These are phyloP conservation scores for Echeneis naucrates DNA, from an alignment of 2,797 vertebrate genomes.

Conservation along the genomic window DNA sequence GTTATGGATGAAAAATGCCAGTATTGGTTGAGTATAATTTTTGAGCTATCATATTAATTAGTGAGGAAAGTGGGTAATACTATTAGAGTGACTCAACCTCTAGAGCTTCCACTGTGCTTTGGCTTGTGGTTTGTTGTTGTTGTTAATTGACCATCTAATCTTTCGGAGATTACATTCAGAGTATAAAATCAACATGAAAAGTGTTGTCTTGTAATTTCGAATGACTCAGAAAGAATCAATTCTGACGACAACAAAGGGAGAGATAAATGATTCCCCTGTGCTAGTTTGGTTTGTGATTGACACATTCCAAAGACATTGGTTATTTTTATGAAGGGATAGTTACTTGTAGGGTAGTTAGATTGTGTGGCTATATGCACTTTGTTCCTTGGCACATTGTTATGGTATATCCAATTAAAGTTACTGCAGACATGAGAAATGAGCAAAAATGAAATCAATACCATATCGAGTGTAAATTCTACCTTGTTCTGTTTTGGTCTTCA, in stretches of 20 bases:
- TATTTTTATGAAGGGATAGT: constrained; percentile 12
- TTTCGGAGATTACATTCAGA: neutral
- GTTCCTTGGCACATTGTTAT: constrained; percentile 38
- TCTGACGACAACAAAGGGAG: neutral
- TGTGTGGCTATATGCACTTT: constrained; percentile 41
- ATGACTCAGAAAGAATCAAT: constrained; percentile 23
- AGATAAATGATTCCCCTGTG: constrained; percentile 18
- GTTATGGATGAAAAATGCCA: constrained; percentile 1
- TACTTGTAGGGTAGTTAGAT: constrained; percentile 29
- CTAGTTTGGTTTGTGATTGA: constrained; percentile 20
- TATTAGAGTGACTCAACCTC: constrained; percentile 16
- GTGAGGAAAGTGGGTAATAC: constrained; percentile 5
- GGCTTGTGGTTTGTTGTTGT: constrained; percentile 8
- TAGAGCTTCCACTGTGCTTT: neutral
- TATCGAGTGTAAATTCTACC: constrained; percentile 66
- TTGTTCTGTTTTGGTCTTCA: constrained; percentile 63
- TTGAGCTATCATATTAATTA: constrained; percentile 22
- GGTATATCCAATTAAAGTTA: constrained; percentile 70
- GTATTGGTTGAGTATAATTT: constrained; percentile 22
- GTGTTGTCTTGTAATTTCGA: constrained; percentile 23
- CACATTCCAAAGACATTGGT: constrained; percentile 14
- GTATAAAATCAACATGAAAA: constrained; percentile 15
- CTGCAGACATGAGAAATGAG: constrained; percentile 72
- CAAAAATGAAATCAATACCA: constrained; percentile 68
- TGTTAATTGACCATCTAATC: constrained; percentile 2